Evolutionary conservation across 2,797 vertebrate genomes (phyloP).

Genomic region (Gobio occitaniae): DNA sequence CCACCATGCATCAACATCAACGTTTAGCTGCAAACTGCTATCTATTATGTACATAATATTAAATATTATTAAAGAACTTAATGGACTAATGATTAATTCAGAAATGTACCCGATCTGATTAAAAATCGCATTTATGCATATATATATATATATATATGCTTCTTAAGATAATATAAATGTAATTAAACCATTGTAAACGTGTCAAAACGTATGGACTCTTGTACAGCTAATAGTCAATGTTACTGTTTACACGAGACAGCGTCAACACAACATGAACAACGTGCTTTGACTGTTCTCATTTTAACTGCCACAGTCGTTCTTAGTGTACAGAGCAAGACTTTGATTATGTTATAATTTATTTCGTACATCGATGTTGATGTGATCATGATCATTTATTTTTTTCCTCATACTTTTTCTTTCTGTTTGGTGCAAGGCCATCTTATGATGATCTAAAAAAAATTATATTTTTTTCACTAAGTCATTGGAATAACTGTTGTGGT

Average conservation of each 20-base stretch:
- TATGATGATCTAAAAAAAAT: too few species aligned
- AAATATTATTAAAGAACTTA: background rate
- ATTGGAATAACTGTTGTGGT: background rate
- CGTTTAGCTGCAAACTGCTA: background rate
- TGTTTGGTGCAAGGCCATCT: background rate
- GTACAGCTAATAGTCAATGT: background rate
- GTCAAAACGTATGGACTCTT: background rate
- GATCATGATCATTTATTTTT: too few species aligned
- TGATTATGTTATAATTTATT: background rate
- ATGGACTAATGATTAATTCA: background rate
- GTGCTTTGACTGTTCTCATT: slow-evolving; percentile 18
- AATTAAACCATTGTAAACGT: background rate
- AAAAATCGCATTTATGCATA: background rate
- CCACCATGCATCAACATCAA: background rate
- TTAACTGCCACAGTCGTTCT: background rate
- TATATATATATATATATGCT: background rate
- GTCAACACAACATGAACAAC: slow-evolving; percentile 24
- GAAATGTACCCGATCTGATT: background rate
- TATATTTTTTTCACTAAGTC: background rate
- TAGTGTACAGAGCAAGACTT: background rate
- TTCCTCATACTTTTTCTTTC: background rate
- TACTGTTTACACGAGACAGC: slow-evolving; percentile 5
- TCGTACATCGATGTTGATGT: too few species aligned
- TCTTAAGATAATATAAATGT: background rate
- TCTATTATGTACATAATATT: background rate